Conservation (phyloP, 35 echinoderm and acorn worm genomes). For the Ophiothrix spiculata region DNA sequence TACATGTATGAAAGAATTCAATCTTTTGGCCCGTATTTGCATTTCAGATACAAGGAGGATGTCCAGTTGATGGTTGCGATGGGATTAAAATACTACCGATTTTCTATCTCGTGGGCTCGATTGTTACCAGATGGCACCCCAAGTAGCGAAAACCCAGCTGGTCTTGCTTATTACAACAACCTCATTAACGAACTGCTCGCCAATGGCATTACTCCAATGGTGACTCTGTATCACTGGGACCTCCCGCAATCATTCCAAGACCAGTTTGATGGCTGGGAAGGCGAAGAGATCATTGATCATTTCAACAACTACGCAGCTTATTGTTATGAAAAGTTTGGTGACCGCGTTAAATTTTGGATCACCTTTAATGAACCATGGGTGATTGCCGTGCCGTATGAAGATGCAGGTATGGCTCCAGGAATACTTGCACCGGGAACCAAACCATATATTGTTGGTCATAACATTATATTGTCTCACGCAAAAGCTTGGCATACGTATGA, state of each 20-base stretch:
- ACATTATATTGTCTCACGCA: slow-evolving; percentile 65
- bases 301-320: slow-evolving; percentile 70
- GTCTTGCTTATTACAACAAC: slow-evolving; percentile 57
- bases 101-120: slow-evolving; percentile 76
- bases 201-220: slow-evolving; percentile 63
- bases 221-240: slow-evolving; percentile 84
- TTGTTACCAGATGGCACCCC: slow-evolving; percentile 61
- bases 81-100: slow-evolving; percentile 64
- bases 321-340: slow-evolving; percentile 63
- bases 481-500: slow-evolving; percentile 60
- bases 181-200: slow-evolving; percentile 55
- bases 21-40: not conserved
- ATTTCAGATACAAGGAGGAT: slow-evolving; percentile 62
- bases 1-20: not conserved
- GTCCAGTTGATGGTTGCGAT: slow-evolving; percentile 59
- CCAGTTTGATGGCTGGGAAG: slow-evolving; percentile 41
- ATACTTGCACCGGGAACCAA: slow-evolving; percentile 25
- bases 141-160: slow-evolving; percentile 43
- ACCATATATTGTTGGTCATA: slow-evolving; percentile 40
- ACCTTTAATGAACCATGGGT: slow-evolving; percentile 84
- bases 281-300: slow-evolving; percentile 34
- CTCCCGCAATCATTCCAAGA: slow-evolving; percentile 61
- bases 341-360: slow-evolving; percentile 69
- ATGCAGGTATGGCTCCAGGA: slow-evolving; percentile 46
- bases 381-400: slow-evolving; percentile 40